Evolutionary conservation across 2,113 vertebrate genomes (phyloP).

Genomic region (Dolichotis patagonum): DNA sequence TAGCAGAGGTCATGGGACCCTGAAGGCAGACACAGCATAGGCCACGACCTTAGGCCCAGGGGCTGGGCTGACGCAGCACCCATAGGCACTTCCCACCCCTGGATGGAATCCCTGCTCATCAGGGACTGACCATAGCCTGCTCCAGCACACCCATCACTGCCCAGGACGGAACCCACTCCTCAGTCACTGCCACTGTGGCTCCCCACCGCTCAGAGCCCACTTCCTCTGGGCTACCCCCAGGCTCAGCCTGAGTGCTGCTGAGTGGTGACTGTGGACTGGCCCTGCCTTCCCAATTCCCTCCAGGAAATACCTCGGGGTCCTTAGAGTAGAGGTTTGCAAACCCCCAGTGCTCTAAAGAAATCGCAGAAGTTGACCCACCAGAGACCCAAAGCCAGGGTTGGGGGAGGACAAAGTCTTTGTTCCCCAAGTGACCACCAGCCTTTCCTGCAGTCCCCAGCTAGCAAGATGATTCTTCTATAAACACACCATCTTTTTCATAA

Average conservation of each 20-base stretch:
- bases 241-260: background rate
- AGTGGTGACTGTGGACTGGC: background rate
- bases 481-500: constrained; percentile 24
- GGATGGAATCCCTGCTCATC: background rate
- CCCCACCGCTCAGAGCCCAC: background rate
- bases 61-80: background rate
- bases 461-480: background rate
- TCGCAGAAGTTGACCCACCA: background rate
- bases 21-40: background rate
- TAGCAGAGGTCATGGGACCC: background rate
- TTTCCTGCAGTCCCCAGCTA: background rate
- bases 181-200: background rate
- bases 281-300: background rate
- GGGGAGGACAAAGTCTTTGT: background rate
- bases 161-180: background rate
- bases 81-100: fast-evolving
- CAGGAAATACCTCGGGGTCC: constrained; percentile 19
- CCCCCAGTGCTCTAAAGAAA: background rate
- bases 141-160: background rate
- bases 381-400: background rate
- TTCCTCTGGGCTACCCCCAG: background rate
- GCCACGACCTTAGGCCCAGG: background rate
- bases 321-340: constrained; percentile 55
- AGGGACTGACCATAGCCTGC: background rate
- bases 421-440: background rate